Percentiles rank a stretch among this genome's conserved stretches.
phyloP scores from a whole-genome alignment of 1,140 invertebrate species.

The Drosophila ohnishii region DNA sequence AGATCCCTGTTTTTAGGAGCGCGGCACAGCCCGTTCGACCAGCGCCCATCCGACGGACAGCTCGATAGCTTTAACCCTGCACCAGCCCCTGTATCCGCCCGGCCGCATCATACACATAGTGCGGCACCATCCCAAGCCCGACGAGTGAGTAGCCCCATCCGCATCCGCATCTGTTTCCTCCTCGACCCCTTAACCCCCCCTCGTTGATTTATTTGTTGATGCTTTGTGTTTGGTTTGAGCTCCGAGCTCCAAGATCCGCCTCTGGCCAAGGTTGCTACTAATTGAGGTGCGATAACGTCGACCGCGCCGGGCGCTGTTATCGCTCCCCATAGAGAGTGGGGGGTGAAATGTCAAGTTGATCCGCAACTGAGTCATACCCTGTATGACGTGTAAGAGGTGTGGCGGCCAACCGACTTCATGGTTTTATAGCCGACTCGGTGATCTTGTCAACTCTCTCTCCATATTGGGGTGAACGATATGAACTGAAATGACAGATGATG shows the following conservation, averaged over 20 bases:
- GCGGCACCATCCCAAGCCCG: conserved; percentile 92
- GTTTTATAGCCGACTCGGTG: background rate
- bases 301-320: conserved; percentile 3
- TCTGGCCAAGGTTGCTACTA: conserved; percentile 31
- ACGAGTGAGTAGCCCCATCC: conserved; percentile 87
- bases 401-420: background rate
- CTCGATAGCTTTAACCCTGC: conserved; percentile 89
- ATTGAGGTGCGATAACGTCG: conserved; percentile 30
- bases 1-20: conserved; percentile 53
- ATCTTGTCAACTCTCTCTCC: background rate
- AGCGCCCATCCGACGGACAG: conserved; percentile 88
- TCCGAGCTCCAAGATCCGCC: conserved; percentile 19
- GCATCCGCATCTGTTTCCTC: conserved; percentile 41
- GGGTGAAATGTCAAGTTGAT: conserved; percentile 30
- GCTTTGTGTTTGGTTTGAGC: conserved; percentile 23
- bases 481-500: too few species aligned
- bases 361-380: conserved; percentile 42
- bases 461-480: background rate
- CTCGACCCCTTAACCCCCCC: conserved; percentile 20
- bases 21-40: conserved; percentile 85
- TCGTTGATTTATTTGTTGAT: conserved; percentile 39
- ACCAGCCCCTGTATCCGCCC: conserved; percentile 93
- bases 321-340: background rate
- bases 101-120: conserved; percentile 95
- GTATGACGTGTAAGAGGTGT: conserved; percentile 30